Evolutionary conservation across 2,888 invertebrate species (phyloP).

Genomic region (Caenorhabditis sp.): DNA sequence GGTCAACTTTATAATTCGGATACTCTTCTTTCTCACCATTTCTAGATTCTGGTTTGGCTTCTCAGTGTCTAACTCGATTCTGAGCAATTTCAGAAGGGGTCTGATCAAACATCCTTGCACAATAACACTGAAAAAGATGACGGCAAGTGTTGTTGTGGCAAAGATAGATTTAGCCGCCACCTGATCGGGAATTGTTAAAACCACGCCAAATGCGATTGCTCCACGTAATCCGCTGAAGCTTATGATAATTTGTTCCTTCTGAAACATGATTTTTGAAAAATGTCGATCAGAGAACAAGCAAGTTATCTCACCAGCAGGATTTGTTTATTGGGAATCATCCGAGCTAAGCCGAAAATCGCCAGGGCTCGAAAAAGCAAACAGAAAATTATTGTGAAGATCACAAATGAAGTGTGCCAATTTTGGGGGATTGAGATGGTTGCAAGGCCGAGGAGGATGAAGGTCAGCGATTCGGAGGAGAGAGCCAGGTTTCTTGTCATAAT

Average conservation of each 20-base stretch:
- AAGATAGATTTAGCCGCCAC: slow-evolving; percentile 84
- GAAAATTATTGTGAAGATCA: slow-evolving; percentile 87
- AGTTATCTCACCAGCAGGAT: slow-evolving; percentile 4
- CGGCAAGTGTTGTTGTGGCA: slow-evolving; percentile 78
- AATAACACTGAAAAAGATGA: slow-evolving; percentile 97
- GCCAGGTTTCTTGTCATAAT: slow-evolving; percentile 10
- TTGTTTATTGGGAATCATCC: not conserved
- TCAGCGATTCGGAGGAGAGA: slow-evolving; percentile 13
- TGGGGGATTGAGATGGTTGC: slow-evolving; percentile 75
- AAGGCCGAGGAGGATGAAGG: slow-evolving; percentile 71
- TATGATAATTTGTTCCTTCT: slow-evolving; percentile 81
- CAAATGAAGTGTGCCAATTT: slow-evolving; percentile 91
- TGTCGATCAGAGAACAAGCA: not conserved
- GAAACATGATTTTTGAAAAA: slow-evolving; percentile 70
- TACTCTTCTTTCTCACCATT: no score
- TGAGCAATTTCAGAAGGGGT: not conserved
- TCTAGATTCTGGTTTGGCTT: no score
- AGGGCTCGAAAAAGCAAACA: slow-evolving; percentile 88
- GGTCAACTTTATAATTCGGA: no score
- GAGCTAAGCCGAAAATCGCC: slow-evolving; percentile 5
- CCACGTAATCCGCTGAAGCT: slow-evolving; percentile 94
- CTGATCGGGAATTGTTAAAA: slow-evolving; percentile 83
- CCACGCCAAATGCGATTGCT: slow-evolving; percentile 91
- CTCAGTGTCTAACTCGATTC: not conserved
- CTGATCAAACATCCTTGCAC: slow-evolving; percentile 76